Base-by-base conservation (phyloP, 53 echinoderm and acorn worm genomes). In the Actinopyga echinites region DNA sequence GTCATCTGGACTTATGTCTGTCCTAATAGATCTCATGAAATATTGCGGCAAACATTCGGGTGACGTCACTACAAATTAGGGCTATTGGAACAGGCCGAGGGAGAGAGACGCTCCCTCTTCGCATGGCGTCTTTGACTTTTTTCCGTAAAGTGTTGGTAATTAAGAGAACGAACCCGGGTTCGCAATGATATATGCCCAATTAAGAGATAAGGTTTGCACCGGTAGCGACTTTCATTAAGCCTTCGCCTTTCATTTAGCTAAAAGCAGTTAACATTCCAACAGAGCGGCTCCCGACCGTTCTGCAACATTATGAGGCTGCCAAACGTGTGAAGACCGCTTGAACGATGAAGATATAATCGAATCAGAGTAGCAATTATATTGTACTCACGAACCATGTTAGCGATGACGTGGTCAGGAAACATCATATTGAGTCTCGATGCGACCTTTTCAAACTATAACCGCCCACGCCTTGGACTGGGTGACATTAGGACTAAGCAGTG, bases 211-310 rank as follows among this genome's bases (percentile, higher is more conserved):
- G 20, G 71, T 45, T 43, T 71, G 44, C 71, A 71, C 42, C 71
- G 71, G 71, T 71, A 71, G 44, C 71, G 71, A 71, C 42, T 71
- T 66, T 71, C 71, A 71, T 71, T 71, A 71, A 71, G 71, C 38
- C 71, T 71, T 71, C 71, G 71, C 71, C 71, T 71, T 71, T 42
- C 71, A 71, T 71, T 71, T 71, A 71, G 71, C 71, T 71, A 71
- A 71, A 71, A 71, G 71, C 71, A 71, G 71, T 71, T 71, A 71
- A 71, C 71, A 71, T 71, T 71, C 71, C 71, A 24, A 23, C n/a
- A 42, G 44, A 71, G 71, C 71, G 40, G 25, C n/a, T 42, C n/a
- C 26, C 24, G 49, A 49, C 49, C 49, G 49, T 49, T 49, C 49
- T 49, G 49, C 49, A 49, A 49, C 49, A 49, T 49, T 49, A 49